Evolutionary conservation across 1,140 invertebrate species (phyloP).

Genomic region (Pentalonia nigronervosa): DNA sequence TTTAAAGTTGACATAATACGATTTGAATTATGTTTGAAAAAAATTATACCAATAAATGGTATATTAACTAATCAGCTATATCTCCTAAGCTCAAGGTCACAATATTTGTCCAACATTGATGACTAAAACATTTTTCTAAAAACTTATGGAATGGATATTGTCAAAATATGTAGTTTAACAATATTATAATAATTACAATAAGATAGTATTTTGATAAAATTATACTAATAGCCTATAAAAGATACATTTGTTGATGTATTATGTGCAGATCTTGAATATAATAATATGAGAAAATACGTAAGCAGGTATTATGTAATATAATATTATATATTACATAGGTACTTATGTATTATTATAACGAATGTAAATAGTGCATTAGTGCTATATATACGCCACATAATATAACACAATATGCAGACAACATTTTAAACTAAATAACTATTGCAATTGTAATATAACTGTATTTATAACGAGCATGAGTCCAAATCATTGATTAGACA

Average conservation of each 20-base stretch:
- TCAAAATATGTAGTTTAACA: not conserved
- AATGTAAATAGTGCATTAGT: not conserved
- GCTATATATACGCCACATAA: not conserved
- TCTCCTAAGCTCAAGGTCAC: not conserved
- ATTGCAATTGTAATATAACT: not conserved
- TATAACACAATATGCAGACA: not conserved
- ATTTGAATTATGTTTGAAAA: not conserved
- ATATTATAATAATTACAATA: not conserved
- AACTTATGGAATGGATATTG: not conserved
- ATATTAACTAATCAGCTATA: not conserved
- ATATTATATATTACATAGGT: not conserved
- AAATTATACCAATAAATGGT: not conserved
- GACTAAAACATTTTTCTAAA: not conserved
- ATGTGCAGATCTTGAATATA: not conserved
- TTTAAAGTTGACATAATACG: not conserved
- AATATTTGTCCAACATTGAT: not conserved
- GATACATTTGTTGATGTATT: not conserved
- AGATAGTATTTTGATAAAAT: not conserved
- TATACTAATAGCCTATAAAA: not conserved
- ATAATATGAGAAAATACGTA: not conserved
- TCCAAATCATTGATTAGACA: slow-evolving; percentile 48
- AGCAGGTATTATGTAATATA: not conserved
- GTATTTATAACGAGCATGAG: slow-evolving; percentile 1
- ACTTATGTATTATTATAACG: not conserved
- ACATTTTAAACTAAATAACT: not conserved